A percentile compares a stretch with the other conserved stretches of the same genome.
Conservation (phyloP, 2,113 vertebrate species). For the Mus spicilegus region DNA sequence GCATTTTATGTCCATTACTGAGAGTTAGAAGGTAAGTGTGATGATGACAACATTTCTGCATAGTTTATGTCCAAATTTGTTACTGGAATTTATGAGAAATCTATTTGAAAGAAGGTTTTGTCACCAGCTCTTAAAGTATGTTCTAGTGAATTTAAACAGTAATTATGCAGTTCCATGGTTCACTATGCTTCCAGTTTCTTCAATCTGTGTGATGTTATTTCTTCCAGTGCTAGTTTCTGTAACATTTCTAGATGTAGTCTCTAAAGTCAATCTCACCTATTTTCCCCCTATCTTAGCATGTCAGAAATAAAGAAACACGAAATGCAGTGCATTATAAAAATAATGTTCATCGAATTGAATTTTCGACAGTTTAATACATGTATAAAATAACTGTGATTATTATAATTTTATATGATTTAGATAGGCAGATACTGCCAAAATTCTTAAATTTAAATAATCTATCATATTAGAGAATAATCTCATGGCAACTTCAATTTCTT, state of each 20-base stretch:
- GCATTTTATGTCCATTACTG: not conserved
- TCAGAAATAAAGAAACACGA: constrained; percentile 23
- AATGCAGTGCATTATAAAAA: not conserved
- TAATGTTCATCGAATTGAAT: not conserved
- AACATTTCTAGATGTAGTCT: not conserved
- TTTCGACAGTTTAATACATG: not conserved
- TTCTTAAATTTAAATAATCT: constrained; percentile 52
- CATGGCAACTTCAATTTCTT: constrained; percentile 25
- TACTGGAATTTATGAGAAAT: not conserved
- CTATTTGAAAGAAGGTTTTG: constrained; percentile 20
- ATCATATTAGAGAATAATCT: constrained; percentile 33
- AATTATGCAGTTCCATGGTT: not conserved
- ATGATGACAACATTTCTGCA: not conserved
- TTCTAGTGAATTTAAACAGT: constrained; percentile 14
- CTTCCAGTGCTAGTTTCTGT: not conserved
- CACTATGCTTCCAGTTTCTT: constrained; percentile 45
- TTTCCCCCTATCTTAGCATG: not conserved
- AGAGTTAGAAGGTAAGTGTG: not conserved
- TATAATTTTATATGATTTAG: constrained; percentile 39
- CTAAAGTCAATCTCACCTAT: not conserved
- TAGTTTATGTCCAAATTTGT: constrained; percentile 39
- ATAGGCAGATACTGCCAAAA: constrained; percentile 8
- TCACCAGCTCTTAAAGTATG: not conserved
- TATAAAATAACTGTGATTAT: not conserved
- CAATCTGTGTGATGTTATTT: not conserved